Evolutionary conservation across 2,888 invertebrate species (phyloP).

Genomic region (Trisateles emortualis): DNA sequence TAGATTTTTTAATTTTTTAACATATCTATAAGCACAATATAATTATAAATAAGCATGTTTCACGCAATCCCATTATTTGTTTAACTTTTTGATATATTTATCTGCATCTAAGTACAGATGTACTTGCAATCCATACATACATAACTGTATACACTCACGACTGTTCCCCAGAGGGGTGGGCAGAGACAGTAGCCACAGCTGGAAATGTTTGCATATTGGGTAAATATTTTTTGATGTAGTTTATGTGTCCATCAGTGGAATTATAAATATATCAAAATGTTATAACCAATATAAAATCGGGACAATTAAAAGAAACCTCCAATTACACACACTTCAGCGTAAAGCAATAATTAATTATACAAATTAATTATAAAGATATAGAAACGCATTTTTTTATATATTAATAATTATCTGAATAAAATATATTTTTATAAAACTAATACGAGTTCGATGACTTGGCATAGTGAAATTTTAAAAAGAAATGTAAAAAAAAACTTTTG

Average conservation of each 20-base stretch:
- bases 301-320: slow-evolving; percentile 30
- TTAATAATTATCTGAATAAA: slow-evolving; percentile 50
- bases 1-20: slow-evolving; percentile 64
- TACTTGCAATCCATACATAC: too few species aligned
- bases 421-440: slow-evolving; percentile 33
- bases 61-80: slow-evolving; percentile 25
- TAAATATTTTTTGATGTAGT: too few species aligned
- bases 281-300: slow-evolving; percentile 17
- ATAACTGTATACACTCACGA: too few species aligned
- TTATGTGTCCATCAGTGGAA: too few species aligned
- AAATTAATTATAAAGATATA: slow-evolving; percentile 35
- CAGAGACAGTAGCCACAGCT: too few species aligned
- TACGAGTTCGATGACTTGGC: slow-evolving; percentile 49
- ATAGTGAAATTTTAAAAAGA: slow-evolving; percentile 18
- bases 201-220: too few species aligned
- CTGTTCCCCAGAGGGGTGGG: too few species aligned
- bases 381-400: slow-evolving; percentile 43
- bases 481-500: slow-evolving; percentile 34
- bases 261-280: neutral
- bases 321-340: slow-evolving; percentile 53
- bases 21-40: slow-evolving; percentile 71
- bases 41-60: slow-evolving; percentile 38
- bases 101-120: too few species aligned
- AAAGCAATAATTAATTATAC: slow-evolving; percentile 48
- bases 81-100: slow-evolving; percentile 35